Evolutionary conservation across 2,888 invertebrate species (phyloP), one percentile per base, ranked within the genome.

Genomic region (Allophyes oxyacanthae): DNA sequence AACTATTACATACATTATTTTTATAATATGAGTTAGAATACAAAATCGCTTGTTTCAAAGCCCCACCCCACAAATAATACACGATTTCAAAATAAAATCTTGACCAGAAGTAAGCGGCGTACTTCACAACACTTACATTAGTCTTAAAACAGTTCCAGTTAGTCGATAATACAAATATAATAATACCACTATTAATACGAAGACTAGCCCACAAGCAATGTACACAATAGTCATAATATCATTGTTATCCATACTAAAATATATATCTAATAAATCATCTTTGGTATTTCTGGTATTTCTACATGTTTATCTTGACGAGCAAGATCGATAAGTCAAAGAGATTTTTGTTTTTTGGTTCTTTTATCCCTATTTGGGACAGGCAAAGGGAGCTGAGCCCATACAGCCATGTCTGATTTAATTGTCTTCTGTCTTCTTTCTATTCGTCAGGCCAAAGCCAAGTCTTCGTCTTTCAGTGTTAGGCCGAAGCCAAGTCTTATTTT

Each of bases 181-280:
- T 7, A 64, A 0, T 0, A 55, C 0, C 0, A 41, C 0, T 6
- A 51, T 11, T 9, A 50, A 14, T 13, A 38, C 25, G 0, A 33
- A 9, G 1, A 20, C 32, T 14, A 67, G 6, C 0, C 2, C 11
- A 0, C n/a, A 0, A 5, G 7, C 40, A 1, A 43, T 3, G 6
- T 30, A 49, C 0, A 65, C 0, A 0, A 48, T 13, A 1, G 44
- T 25, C 5, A 30, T 8, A 10, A 37, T 14, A 15, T 54, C 14
- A 2, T 52, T 30, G 1, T n/a, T n/a, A n/a, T 68, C 69, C 69
- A 68, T 68, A 32, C 45, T 6, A 7, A 33, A 2, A 6, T 45
- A 67, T 9, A 59, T 13, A 7, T 50, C 36, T 7, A 32, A n/a
- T n/a, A n/a, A 2, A 32, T n/a, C n/a, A n/a, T 32, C 10, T 32